phyloP scores from a whole-genome alignment of 2,888 invertebrate species.

The Gibbula magus region DNA sequence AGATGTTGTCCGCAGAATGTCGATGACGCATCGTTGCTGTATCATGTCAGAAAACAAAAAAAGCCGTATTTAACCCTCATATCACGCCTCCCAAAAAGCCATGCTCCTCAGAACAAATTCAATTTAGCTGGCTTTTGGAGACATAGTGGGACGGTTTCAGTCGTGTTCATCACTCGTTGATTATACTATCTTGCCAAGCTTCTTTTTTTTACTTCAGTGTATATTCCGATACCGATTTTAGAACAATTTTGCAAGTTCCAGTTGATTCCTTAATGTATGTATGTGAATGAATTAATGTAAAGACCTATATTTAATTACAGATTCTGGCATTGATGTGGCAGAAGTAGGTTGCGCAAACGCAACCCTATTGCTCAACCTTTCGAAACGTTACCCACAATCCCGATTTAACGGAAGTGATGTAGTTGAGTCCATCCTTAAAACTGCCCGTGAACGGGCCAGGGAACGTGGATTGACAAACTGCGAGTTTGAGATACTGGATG shows the following conservation, averaged over 20 bases:
- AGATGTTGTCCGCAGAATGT: too few relatives aligned
- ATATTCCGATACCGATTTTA: background rate
- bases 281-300: background rate
- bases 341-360: conserved; percentile 2
- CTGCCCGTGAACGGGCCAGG: background rate
- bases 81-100: too few relatives aligned
- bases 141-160: too few relatives aligned
- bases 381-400: background rate
- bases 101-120: too few relatives aligned
- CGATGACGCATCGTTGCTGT: too few relatives aligned
- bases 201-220: too few relatives aligned
- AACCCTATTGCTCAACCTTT: conserved; percentile 11
- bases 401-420: background rate
- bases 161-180: too few relatives aligned
- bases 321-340: conserved; percentile 1
- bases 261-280: background rate
- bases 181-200: too few relatives aligned
- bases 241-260: background rate
- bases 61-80: too few relatives aligned
- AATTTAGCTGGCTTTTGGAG: too few relatives aligned
- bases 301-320: background rate
- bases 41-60: too few relatives aligned
- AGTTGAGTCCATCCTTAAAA: background rate
- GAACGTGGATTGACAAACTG: background rate
- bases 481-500: conserved; percentile 17